Percentiles rank a stretch among this genome's conserved stretches.
phyloP scores from a whole-genome alignment of 2,888 invertebrate species.

The Drosophila nigricruria region DNA sequence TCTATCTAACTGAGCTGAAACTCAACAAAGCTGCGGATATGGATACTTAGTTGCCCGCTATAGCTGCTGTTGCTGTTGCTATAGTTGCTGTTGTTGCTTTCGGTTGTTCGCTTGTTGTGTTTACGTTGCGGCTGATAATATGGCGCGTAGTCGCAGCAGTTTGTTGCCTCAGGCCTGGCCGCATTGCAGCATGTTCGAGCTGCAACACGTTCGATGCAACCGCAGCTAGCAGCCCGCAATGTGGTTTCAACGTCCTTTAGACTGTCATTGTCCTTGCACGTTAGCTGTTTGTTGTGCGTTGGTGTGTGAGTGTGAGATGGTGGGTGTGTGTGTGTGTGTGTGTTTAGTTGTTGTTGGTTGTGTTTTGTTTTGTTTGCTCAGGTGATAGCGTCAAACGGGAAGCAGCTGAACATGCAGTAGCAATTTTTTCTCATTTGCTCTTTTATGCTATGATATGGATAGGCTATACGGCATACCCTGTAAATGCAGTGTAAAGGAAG shows the following conservation, averaged over 20 bases:
- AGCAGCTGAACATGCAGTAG: constrained; percentile 52
- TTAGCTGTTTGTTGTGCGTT: constrained; percentile 11
- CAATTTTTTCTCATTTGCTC: constrained; percentile 18
- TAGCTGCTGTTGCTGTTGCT: constrained; percentile 24
- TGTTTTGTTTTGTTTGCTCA: constrained; percentile 50
- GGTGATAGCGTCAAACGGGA: constrained; percentile 33
- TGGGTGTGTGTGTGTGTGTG: constrained; percentile 24
- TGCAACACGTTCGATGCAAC: constrained; percentile 60
- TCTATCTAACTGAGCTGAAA: constrained; percentile 61
- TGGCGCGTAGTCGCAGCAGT: constrained; percentile 41
- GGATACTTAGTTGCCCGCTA: constrained; percentile 73
- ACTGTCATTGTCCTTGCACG: constrained; percentile 55
- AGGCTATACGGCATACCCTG: constrained; percentile 16
- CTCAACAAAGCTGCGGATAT: constrained; percentile 68
- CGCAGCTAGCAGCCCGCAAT: constrained; percentile 30
- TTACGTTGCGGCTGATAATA: constrained; percentile 78
- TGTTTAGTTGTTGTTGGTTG: constrained; percentile 23
- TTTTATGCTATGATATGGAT: background rate
- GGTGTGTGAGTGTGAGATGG: background rate
- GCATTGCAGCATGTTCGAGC: constrained; percentile 49
- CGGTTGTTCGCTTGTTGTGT: constrained; percentile 70
- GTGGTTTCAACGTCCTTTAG: constrained; percentile 36
- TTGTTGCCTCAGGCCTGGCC: constrained; percentile 45
- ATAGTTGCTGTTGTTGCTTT: constrained; percentile 23
- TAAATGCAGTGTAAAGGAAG: background rate